phyloP scores from a whole-genome alignment of 2,888 invertebrate genomes.

The Pammene fasciana region DNA sequence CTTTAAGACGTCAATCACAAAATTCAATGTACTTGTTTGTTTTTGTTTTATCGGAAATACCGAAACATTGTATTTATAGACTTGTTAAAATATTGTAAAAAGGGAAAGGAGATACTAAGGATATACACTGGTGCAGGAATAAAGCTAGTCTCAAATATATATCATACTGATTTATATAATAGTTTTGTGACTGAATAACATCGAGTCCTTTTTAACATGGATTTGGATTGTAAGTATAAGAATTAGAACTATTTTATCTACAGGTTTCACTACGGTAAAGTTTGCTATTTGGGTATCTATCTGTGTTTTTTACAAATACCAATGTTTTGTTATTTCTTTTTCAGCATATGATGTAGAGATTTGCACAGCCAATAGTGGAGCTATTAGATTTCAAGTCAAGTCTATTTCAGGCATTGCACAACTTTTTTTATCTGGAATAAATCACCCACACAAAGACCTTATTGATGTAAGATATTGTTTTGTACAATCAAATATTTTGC shows the following conservation, averaged over 20 bases:
- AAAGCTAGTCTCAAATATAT: too few species aligned
- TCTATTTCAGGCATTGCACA: slow-evolving; percentile 18
- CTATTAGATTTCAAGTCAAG: slow-evolving; percentile 34
- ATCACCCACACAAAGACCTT: slow-evolving; percentile 21
- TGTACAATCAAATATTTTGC: background rate
- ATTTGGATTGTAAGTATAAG: slow-evolving; percentile 15
- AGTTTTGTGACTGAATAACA: too few species aligned
- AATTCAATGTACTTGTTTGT: too few species aligned
- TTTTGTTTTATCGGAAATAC: background rate
- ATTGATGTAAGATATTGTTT: slow-evolving; percentile 16
- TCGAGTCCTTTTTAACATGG: background rate
- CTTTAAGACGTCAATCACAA: background rate
- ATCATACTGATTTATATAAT: too few species aligned
- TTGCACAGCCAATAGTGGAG: slow-evolving; percentile 27
- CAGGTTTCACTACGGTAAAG: too few species aligned
- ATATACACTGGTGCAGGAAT: too few species aligned
- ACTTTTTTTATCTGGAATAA: slow-evolving; percentile 13
- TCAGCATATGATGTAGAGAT: slow-evolving; percentile 18
- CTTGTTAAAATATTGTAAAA: background rate
- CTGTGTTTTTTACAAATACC: background rate
- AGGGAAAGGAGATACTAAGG: too few species aligned
- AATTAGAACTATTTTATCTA: background rate
- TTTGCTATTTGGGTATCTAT: background rate
- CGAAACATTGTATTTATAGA: background rate
- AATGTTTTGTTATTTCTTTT: slow-evolving; percentile 8